Evolutionary conservation across 2,797 vertebrate species (phyloP).

Genomic region (Thaleichthys pacificus): DNA sequence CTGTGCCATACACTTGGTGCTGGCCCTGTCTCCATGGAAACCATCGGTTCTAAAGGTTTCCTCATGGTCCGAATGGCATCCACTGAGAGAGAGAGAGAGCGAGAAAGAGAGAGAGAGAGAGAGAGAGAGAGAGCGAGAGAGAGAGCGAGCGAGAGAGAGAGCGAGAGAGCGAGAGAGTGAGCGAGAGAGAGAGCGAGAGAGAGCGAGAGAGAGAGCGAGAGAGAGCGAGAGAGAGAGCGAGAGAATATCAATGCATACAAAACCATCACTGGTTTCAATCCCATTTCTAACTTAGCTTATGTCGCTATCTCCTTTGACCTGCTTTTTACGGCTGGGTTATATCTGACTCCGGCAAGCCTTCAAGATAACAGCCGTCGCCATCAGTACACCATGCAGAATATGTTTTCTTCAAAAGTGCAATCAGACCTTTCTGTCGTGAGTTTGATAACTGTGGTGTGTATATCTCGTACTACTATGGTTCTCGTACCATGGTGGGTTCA

Average conservation of each 20-base stretch:
- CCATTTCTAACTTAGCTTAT: slow-evolving; percentile 21
- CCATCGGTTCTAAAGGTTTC: slow-evolving; percentile 18
- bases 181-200: too few relatives aligned
- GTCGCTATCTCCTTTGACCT: slow-evolving; percentile 32
- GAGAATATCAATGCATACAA: background rate
- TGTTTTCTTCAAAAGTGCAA: slow-evolving; percentile 39
- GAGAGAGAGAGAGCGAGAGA: too few relatives aligned
- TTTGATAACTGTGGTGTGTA: slow-evolving; percentile 21
- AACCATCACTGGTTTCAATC: slow-evolving; percentile 42
- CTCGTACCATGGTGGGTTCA: slow-evolving; percentile 1
- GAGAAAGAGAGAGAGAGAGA: too few relatives aligned
- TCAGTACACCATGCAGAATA: slow-evolving; percentile 25
- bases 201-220: background rate
- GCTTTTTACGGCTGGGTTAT: slow-evolving; percentile 12
- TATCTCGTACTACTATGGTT: slow-evolving; percentile 1
- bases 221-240: too few relatives aligned
- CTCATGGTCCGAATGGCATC: slow-evolving; percentile 27
- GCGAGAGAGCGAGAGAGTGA: too few relatives aligned
- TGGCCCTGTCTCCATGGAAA: slow-evolving; percentile 45
- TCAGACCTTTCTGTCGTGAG: slow-evolving; percentile 17
- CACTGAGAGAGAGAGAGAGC: background rate
- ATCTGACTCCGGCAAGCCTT: slow-evolving; percentile 28
- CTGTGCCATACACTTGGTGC: slow-evolving; percentile 66
- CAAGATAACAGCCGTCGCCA: slow-evolving; percentile 28
- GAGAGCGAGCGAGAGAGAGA: too few relatives aligned